Percentiles rank a stretch among this genome's conserved stretches.
Evolutionary conservation across 2,113 vertebrate species (phyloP).

Genomic region (Epinephelus moara): DNA sequence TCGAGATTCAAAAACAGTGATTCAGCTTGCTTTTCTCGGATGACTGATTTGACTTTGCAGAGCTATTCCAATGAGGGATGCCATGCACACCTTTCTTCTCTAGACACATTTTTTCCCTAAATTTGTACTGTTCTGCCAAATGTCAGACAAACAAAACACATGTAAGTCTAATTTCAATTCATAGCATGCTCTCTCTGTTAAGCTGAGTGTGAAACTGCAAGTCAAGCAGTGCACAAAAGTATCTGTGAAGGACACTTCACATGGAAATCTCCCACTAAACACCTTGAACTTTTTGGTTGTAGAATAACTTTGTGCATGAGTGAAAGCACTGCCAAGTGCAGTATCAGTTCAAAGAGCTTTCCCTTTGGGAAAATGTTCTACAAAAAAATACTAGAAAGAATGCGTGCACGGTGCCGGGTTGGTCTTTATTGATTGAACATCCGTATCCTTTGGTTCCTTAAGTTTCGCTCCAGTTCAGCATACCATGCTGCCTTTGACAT

Average conservation of each 20-base stretch:
- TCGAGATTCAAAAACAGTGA: not conserved
- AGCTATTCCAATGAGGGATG: not conserved
- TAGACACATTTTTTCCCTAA: not conserved
- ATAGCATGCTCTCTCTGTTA: not conserved
- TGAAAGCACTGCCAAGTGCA: slow-evolving; percentile 18
- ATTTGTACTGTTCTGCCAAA: slow-evolving; percentile 1
- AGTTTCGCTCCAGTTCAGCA: slow-evolving; percentile 8
- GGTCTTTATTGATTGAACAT: slow-evolving; percentile 39
- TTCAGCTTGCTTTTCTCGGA: not conserved
- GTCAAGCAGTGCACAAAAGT: not conserved
- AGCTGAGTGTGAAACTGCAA: not conserved
- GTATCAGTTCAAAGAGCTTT: slow-evolving; percentile 20
- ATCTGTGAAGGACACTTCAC: slow-evolving; percentile 23
- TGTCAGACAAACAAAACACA: slow-evolving; percentile 25
- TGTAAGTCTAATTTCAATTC: slow-evolving; percentile 9
- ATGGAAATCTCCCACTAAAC: slow-evolving; percentile 21
- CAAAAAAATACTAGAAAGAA: not conserved
- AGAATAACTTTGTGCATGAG: slow-evolving; percentile 8
- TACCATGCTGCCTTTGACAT: slow-evolving; percentile 21
- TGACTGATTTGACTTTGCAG: slow-evolving; percentile 19
- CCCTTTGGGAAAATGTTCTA: slow-evolving; percentile 16
- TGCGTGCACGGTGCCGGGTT: slow-evolving; percentile 2
- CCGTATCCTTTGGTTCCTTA: not conserved
- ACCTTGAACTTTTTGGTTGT: slow-evolving; percentile 20
- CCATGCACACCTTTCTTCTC: not conserved